Conservation (phyloP, 2,113 vertebrate genomes). For the Dermatemys mawii region DNA sequence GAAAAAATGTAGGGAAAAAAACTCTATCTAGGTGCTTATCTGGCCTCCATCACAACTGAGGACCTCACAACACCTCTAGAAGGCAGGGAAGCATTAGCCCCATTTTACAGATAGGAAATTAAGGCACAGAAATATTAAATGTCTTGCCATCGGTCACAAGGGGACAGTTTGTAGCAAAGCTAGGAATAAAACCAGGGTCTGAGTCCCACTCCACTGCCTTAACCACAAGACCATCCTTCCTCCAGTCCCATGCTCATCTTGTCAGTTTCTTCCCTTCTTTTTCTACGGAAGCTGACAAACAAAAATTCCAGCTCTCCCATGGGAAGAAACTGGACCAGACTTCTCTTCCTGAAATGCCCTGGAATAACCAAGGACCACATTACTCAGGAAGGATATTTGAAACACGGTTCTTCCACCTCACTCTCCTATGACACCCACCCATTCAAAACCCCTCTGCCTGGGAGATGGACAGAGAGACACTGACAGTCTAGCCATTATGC, state of each 20-base stretch:
- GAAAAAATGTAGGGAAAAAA: no score
- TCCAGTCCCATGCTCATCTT: neutral
- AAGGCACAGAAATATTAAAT: neutral
- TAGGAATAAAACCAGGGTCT: neutral
- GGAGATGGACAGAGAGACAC: no score
- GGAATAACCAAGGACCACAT: no score
- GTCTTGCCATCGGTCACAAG: neutral
- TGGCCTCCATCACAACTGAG: neutral
- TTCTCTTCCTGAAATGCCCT: no score
- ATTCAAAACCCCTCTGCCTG: no score
- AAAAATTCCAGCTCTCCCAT: no score
- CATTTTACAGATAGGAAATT: neutral
- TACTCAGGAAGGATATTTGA: no score
- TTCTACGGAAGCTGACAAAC: neutral
- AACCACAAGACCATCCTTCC: neutral
- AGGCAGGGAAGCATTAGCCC: neutral
- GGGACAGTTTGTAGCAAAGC: neutral
- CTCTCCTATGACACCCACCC: no score
- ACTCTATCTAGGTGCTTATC: no score
- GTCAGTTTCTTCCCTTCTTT: neutral
- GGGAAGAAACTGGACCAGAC: no score
- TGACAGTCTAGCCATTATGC: no score
- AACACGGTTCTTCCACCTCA: no score
- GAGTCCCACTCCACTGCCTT: neutral
- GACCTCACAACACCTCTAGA: neutral